Base-by-base conservation (phyloP, 2,113 vertebrate species). In the Motacilla tschutschensis region DNA sequence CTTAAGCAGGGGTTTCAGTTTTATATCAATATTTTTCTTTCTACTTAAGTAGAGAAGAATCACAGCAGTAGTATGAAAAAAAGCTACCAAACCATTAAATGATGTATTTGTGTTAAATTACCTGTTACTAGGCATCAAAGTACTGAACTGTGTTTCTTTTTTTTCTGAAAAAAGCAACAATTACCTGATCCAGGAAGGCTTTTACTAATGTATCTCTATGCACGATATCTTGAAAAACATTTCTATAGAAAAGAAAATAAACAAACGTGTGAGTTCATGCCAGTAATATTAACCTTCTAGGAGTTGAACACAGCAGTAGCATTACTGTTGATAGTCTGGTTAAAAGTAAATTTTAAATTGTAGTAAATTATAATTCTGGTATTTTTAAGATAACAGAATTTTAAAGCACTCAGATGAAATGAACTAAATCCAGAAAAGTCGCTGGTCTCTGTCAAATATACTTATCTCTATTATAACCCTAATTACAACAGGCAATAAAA, bases 191-290 rank as follows among this genome's bases (percentile, higher is more conserved):
- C 90, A 99, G 96, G 81, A 99, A 99, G 29, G 97, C 98, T 97
- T 98, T 98, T 70, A 99, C 98, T 94, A 99, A 96, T 14, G 98
- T 98, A 90, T 99, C 98, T 96, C 97, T 97, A 93, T 99, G 98
- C 91, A 98, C 91, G 43, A 99, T 98, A 83, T 99, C 99, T 96
- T 99, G 99, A 95, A 99, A 99, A 88, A 99, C 97, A 90, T 99
- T 99, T 93, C 99, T 99, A 51, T 7, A 28, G 89, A 88, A 89
- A 91, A 69, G 63, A 66, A 90, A 80, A 75, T 26, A 79, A 93
- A 63, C 4, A 41, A 64, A 53, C 2, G 1, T 6, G 4, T 59
- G 17, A 87, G 4, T 24, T 44, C 57, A 73, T 41, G 29, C 5
- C 16, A 48, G 11, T 8, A 91, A 26, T 14, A 63, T 5, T 78